Base-by-base conservation (phyloP, 2,888 invertebrate genomes). In the Gnatocerus cornutus region DNA sequence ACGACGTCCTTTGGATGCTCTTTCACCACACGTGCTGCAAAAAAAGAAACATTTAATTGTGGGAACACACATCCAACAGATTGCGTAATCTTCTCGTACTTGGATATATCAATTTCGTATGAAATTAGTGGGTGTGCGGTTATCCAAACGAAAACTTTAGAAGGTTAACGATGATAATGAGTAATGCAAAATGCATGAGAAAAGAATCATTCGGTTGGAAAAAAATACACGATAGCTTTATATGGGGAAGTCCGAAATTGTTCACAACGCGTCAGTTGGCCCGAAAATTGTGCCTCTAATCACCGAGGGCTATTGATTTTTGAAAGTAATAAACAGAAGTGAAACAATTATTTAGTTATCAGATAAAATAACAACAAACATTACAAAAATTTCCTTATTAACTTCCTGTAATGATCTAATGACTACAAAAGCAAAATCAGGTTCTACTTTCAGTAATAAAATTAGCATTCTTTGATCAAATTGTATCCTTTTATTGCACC, bases 1-100 rank as follows among this genome's bases (percentile, higher is more conserved):
- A 73, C 68, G 58, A 74, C 74, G 37, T 67, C 59, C 68, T 13
- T 63, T 14, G 75, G 69, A 55, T 76, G 77, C 30, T 75, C 76
- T 53, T 73, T 74, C 16, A 78, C 74, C 37, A 78, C 56, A 67
- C 77, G 78, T 62, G 76, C 80, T 80, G 75, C 13, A 79, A 77
- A 48, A 73, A 71, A 50, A 45, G 14, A 27, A 27, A 43, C 9
- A 29, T 14, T 13, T 13, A 3, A 50, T 13, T 30, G 12, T 21
- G 21, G 21, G 21, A 21, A 33, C 33, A 33, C 7, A 7, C 33
- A 33, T 4, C 3, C 9, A 33, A n/a, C 3, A 33, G n/a, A 33
- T 33, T 33, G 33, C 6, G 33, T 33, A 33, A 33, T 33, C 2
- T 21, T 21, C 21, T 21, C 21, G 21, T 21, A 21, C 21, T 33